Evolutionary conservation across 1,140 invertebrate species (phyloP), one percentile per base, ranked within the genome.

Genomic region (Archivesica marissinica): DNA sequence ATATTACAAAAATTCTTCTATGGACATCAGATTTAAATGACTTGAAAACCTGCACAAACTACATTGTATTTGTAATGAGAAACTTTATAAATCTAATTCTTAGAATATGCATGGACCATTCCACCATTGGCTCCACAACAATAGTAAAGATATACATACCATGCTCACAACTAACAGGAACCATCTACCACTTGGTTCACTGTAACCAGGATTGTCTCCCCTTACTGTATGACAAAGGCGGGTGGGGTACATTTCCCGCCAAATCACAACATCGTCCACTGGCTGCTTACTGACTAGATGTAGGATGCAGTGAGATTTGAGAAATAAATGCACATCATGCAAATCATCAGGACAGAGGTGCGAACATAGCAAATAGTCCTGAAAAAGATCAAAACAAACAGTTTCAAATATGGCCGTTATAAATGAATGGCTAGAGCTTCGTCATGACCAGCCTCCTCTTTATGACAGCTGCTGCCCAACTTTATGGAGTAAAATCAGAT

Each of bases 121-220:
- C n/a, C n/a, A n/a, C n/a, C n/a, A n/a, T n/a, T n/a, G n/a, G n/a
- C n/a, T n/a, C n/a, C n/a, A n/a, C n/a, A n/a, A n/a, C n/a, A n/a
- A n/a, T n/a, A n/a, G n/a, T n/a, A n/a, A n/a, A n/a, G n/a, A n/a
- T n/a, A n/a, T 13, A 90, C 91, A 88, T 88, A 94, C 94, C 92
- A 93, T 90, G 33, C 92, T 93, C n/a, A 94, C 91, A 56, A 94
- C 81, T n/a, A 94, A 82, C n/a, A 94, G 77, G 74, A 92, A 94
- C 87, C 90, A 92, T 30, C 91, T 82, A 1, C 88, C 92, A n/a
- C 78, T 52, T 35, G 91, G 90, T 82, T 93, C 89, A 13, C 77
- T 74, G 59, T 90, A 92, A 9, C 91, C 93, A 7, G 88, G 89
- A 2, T 74, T 80, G 61, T 76, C 79, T 30, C 79, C 66, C 25